phyloP scores from a whole-genome alignment of 1,140 invertebrate species.

The Antheraea pernyi region DNA sequence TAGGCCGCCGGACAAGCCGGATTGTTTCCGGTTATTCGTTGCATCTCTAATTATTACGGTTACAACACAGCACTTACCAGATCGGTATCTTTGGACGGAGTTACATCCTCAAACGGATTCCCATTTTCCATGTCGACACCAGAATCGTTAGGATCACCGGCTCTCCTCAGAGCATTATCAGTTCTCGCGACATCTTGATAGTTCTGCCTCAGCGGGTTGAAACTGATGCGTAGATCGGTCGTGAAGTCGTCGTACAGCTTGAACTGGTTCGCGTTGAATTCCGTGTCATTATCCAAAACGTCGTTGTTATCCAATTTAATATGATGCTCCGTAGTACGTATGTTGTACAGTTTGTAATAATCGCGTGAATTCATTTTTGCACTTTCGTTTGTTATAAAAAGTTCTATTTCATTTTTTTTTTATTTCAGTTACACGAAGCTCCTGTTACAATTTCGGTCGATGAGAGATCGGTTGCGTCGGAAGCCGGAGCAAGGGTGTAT shows the following conservation, averaged over 20 bases:
- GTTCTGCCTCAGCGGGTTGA: constrained; percentile 54
- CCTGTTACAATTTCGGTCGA: background rate
- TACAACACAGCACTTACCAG: constrained; percentile 52
- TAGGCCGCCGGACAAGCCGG: too few species aligned
- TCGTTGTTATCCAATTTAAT: constrained; percentile 37
- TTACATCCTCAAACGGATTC: constrained; percentile 54
- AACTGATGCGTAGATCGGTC: constrained; percentile 60
- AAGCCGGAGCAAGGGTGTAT: constrained; percentile 19
- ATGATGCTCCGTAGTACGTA: constrained; percentile 31
- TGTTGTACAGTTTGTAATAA: constrained; percentile 66
- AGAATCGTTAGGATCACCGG: constrained; percentile 61
- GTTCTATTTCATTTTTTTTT: constrained; percentile 9
- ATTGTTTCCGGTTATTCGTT: too few species aligned
- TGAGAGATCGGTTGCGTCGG: constrained; percentile 15
- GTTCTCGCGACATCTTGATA: constrained; percentile 54
- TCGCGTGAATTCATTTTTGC: constrained; percentile 61
- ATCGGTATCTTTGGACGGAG: constrained; percentile 56
- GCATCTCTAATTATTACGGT: background rate
- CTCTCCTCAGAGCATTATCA: constrained; percentile 39
- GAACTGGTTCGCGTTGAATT: constrained; percentile 72
- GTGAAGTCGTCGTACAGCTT: constrained; percentile 72
- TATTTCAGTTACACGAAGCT: constrained; percentile 3
- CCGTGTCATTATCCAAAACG: constrained; percentile 66
- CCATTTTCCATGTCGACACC: constrained; percentile 73
- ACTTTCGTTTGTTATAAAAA: constrained; percentile 18